Percentiles rank a stretch among this genome's conserved stretches.
These are phyloP conservation scores for Rissa tridactyla DNA, from an alignment of 2,113 vertebrate genomes.

Conservation along the genomic window DNA sequence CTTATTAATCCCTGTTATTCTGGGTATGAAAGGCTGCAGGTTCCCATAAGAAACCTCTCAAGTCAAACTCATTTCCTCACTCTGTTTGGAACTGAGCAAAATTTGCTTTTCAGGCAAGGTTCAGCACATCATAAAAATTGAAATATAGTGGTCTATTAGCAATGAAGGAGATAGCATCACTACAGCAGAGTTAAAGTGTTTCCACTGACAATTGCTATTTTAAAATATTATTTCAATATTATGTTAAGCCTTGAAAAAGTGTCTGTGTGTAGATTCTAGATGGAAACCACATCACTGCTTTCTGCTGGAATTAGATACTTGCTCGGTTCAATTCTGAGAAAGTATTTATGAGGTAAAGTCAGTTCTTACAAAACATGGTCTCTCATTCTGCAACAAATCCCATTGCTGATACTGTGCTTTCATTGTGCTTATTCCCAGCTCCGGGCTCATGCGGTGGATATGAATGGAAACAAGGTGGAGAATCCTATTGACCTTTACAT, in stretches of 20 bases:
- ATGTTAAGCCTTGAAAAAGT: neutral
- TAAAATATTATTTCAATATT: constrained; percentile 5
- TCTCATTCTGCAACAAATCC: neutral
- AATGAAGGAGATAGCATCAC: neutral
- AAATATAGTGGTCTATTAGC: neutral
- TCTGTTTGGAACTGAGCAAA: neutral
- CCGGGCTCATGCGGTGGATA: constrained; percentile 93
- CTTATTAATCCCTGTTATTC: neutral
- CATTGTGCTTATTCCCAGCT: constrained; percentile 76
- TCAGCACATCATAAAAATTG: neutral
- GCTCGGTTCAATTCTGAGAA: neutral
- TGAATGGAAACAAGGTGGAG: constrained; percentile 98
- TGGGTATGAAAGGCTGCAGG: neutral
- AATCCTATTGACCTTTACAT: constrained; percentile 98
- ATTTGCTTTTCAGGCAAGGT: neutral
- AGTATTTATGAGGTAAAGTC: constrained; percentile 4
- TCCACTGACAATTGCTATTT: neutral
- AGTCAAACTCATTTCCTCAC: neutral
- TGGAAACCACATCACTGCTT: neutral
- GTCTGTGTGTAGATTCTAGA: neutral
- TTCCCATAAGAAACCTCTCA: neutral
- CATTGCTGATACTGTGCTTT: constrained; percentile 16
- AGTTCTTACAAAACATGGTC: neutral
- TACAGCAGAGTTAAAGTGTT: neutral
- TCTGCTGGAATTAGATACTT: constrained; percentile 20